Base-by-base conservation (phyloP, 2,797 vertebrate genomes). In the Myripristis jacobus region DNA sequence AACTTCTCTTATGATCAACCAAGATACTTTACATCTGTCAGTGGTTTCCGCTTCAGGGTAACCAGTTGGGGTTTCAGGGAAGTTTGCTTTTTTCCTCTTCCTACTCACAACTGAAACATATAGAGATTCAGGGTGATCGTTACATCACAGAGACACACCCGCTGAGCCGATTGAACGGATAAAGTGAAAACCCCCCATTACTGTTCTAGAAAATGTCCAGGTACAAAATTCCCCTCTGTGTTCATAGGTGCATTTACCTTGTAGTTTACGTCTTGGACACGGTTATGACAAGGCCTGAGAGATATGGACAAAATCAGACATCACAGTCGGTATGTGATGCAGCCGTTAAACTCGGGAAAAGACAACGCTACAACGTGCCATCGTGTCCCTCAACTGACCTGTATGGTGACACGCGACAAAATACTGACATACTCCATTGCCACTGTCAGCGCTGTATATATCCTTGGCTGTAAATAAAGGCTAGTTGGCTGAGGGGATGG, bases 11-110 rank as follows among this genome's bases (percentile, higher is more conserved):
- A 3, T 18, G n/a, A 80, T 70, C 29, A 1, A 27, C 1, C 34
- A 16, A 61, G 46, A 68, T 48, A 31, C 46, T 60, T 21, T 4
- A 52, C 75, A 70, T 47, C 51, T 82, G 55, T 59, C 22, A 27
- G 52, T 43, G 6, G 65, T 83, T 89, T 89, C 84, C 54, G 52
- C 51, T 78, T 73, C 13, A 57, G 48, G 38, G 38, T 67, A 10
- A 47, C 10, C 18, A 3, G 46, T 60, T 19, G 15, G 18, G 63
- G 72, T 66, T 80, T 57, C 3, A 47, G 54, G 36, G 52, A 83
- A 64, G 59, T 77, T 65, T 48, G 19, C 6, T 0, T 43, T 67
- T 0, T 63, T 62, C 56, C 52, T 21, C 21, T 44, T 66, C 11
- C 50, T 8, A 80, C 63, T 70, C 65, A 65, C 74, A 70, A n/a